phyloP scores from a whole-genome alignment of 2,797 vertebrate genomes.

The Nothura maculosa region DNA sequence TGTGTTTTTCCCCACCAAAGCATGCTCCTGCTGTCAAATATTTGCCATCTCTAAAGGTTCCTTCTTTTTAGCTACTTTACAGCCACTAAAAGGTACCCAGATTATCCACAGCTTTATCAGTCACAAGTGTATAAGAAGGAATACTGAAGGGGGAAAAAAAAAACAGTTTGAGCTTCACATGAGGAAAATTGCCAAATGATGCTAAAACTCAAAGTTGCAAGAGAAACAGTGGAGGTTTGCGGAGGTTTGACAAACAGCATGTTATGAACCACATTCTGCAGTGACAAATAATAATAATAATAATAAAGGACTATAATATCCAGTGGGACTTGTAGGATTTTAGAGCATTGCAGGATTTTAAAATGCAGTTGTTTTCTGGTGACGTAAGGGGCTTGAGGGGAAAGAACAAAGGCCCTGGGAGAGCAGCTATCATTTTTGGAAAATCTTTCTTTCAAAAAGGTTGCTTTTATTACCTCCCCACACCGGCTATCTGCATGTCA shows the following conservation, averaged over 20 bases:
- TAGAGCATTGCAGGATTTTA: neutral
- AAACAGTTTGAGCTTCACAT: neutral
- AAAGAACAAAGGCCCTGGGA: neutral
- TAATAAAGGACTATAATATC: neutral
- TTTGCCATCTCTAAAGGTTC: too few relatives aligned
- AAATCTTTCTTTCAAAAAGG: neutral
- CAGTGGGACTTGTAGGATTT: neutral
- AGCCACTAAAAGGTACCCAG: neutral
- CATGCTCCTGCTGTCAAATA: neutral
- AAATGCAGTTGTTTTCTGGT: neutral
- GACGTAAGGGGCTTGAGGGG: neutral
- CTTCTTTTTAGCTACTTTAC: neutral
- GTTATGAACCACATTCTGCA: neutral
- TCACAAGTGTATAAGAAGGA: neutral
- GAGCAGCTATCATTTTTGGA: rapidly evolving
- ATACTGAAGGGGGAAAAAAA: neutral
- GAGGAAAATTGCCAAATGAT: neutral
- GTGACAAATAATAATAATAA: neutral
- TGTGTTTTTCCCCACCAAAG: too few relatives aligned
- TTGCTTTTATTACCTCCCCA: neutral
- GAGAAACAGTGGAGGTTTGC: neutral
- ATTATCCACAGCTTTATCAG: neutral
- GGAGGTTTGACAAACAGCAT: neutral
- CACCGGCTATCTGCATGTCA: neutral
- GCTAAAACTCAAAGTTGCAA: neutral